Percentiles rank a stretch among this genome's conserved stretches.
These are phyloP conservation scores for Iphiclides podalirius DNA, from an alignment of 2,888 invertebrate species.

Conservation along the genomic window DNA sequence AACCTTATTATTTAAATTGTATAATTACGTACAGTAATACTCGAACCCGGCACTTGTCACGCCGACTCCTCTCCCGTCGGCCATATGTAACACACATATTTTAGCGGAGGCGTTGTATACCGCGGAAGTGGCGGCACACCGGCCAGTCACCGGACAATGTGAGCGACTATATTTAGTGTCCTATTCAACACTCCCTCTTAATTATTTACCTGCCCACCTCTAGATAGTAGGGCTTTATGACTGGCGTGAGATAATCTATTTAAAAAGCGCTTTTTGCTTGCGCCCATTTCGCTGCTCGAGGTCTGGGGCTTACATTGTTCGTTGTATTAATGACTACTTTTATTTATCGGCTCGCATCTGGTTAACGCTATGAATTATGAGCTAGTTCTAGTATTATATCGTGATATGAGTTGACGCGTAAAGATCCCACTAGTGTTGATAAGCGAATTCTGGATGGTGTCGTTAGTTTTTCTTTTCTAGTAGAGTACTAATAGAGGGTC, in stretches of 20 bases:
- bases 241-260: slow-evolving; percentile 19
- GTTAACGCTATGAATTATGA: neutral
- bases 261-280: neutral
- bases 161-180: slow-evolving; percentile 48
- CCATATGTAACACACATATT: slow-evolving; percentile 8
- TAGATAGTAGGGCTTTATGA: slow-evolving; percentile 39
- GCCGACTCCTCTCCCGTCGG: neutral
- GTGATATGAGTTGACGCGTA: too few species aligned
- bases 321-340: neutral
- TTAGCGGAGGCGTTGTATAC: slow-evolving; percentile 20
- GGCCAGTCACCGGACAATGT: slow-evolving; percentile 39
- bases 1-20: too few species aligned
- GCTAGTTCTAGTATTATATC: too few species aligned
- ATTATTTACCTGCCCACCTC: slow-evolving; percentile 44
- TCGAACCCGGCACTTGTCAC: too few species aligned
- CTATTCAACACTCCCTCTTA: slow-evolving; percentile 55
- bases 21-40: too few species aligned
- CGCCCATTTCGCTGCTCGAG: neutral
- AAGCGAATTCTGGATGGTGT: too few species aligned
- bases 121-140: slow-evolving; percentile 50
- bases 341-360: neutral
- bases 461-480: too few species aligned
- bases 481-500: too few species aligned
- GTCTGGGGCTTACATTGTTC: too few species aligned
- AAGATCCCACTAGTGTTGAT: too few species aligned